Evolutionary conservation across 2,113 vertebrate species (phyloP).

Genomic region (Emydocephalus ijimae): DNA sequence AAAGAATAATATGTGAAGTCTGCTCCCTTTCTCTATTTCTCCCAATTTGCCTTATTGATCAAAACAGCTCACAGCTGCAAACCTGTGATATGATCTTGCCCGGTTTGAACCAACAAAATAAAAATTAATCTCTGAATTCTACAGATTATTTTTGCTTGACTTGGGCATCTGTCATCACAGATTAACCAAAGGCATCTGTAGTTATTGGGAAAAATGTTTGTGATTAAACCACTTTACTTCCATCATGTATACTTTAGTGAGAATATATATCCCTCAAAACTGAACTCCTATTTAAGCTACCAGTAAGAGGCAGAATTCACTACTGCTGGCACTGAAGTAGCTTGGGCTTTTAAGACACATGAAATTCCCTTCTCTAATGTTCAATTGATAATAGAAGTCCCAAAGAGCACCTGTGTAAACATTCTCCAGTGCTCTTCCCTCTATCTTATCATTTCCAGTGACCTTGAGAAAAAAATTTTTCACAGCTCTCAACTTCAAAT

Average conservation of each 20-base stretch:
- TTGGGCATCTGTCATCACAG: background rate
- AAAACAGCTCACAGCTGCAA: background rate
- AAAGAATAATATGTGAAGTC: background rate
- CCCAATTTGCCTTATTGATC: background rate
- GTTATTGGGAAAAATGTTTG: background rate
- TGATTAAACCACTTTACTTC: background rate
- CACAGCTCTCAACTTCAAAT: no score
- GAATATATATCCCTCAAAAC: background rate
- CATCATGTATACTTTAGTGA: background rate
- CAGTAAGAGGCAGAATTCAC: background rate
- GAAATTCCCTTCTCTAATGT: background rate
- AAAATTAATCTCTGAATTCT: background rate
- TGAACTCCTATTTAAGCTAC: background rate
- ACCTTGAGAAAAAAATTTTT: no score
- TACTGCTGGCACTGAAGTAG: background rate
- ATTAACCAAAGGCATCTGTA: background rate
- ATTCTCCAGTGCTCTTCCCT: no score
- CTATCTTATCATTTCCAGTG: no score
- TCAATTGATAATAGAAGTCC: no score
- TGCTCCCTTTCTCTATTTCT: background rate
- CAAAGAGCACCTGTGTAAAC: no score
- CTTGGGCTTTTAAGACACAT: background rate
- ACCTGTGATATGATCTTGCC: background rate
- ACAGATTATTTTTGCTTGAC: background rate
- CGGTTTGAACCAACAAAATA: background rate